phyloP scores from a whole-genome alignment of 1,140 invertebrate genomes.

The Anastatus disparis region DNA sequence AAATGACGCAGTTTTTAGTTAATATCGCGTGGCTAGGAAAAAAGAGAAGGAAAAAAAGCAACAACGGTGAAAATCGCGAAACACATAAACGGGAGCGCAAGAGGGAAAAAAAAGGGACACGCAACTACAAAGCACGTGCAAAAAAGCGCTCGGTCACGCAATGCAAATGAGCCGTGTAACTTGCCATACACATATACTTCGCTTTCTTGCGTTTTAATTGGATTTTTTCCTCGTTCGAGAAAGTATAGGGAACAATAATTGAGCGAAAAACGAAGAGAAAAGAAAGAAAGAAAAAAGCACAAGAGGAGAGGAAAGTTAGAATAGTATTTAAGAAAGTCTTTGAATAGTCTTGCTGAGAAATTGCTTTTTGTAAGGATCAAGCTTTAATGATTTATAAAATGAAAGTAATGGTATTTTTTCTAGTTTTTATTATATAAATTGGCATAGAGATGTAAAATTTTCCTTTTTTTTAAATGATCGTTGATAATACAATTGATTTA shows the following conservation, averaged over 20 bases:
- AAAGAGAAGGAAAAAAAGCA: constrained; percentile 27
- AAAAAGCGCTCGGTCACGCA: constrained; percentile 57
- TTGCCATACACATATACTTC: not conserved
- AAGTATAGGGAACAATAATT: not conserved
- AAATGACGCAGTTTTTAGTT: too few species aligned
- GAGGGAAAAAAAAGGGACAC: constrained; percentile 49
- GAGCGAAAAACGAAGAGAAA: not conserved
- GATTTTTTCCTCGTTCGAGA: not conserved
- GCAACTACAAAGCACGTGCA: constrained; percentile 51
- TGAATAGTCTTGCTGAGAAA: too few species aligned
- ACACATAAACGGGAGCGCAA: too few species aligned
- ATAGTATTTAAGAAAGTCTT: too few species aligned
- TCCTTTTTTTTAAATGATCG: too few species aligned
- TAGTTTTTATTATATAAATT: too few species aligned
- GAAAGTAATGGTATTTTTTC: too few species aligned
- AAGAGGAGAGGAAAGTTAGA: too few species aligned
- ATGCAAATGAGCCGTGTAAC: constrained; percentile 55
- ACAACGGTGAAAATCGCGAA: constrained; percentile 7
- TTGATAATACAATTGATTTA: too few species aligned
- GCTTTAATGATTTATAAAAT: too few species aligned
- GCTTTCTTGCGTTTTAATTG: constrained; percentile 8
- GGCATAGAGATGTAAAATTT: too few species aligned
- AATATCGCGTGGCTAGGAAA: not conserved
- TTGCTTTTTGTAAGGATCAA: too few species aligned
- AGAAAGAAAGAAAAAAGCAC: not conserved